Percentiles rank a stretch among this genome's conserved stretches.
Evolutionary conservation across 1,140 invertebrate species (phyloP).

Genomic region (Ceratosolen solmsi): DNA sequence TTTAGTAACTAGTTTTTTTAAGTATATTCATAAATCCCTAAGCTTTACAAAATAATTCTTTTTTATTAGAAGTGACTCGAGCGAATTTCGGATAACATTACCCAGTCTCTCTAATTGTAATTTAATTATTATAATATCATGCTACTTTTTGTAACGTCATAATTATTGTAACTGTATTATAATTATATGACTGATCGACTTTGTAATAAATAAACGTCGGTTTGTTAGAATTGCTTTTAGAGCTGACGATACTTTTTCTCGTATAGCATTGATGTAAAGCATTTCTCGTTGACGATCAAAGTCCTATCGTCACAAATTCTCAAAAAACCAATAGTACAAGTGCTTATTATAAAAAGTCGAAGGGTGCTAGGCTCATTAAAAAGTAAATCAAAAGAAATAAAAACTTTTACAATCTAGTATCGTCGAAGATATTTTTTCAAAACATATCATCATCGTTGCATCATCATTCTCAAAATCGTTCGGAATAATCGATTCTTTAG

Average conservation of each 20-base stretch:
- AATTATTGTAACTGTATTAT: conserved; percentile 57
- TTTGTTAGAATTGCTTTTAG: conserved; percentile 58
- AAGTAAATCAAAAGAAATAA: conserved; percentile 50
- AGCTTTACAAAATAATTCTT: conserved; percentile 17
- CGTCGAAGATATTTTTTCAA: conserved; percentile 51
- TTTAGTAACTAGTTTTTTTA: background rate
- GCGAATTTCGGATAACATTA: conserved; percentile 42
- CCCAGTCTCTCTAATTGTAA: conserved; percentile 56
- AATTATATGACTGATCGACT: conserved; percentile 46
- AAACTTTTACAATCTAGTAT: conserved; percentile 53
- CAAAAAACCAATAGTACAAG: conserved; percentile 64
- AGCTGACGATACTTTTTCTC: conserved; percentile 52
- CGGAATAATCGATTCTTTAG: conserved; percentile 11
- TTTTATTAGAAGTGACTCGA: conserved; percentile 35
- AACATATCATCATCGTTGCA: conserved; percentile 47
- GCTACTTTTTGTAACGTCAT: conserved; percentile 58
- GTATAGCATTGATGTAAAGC: conserved; percentile 22
- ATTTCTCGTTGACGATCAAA: conserved; percentile 50
- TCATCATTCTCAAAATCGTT: conserved; percentile 29
- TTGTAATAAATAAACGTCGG: conserved; percentile 50
- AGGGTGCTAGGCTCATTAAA: conserved; percentile 57
- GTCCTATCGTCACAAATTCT: conserved; percentile 53
- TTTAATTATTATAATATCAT: conserved; percentile 55
- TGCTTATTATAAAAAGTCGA: conserved; percentile 51
- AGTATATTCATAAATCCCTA: background rate